Conservation (phyloP, 2,888 invertebrate species). For the Brachynemurus nebulosus region DNA sequence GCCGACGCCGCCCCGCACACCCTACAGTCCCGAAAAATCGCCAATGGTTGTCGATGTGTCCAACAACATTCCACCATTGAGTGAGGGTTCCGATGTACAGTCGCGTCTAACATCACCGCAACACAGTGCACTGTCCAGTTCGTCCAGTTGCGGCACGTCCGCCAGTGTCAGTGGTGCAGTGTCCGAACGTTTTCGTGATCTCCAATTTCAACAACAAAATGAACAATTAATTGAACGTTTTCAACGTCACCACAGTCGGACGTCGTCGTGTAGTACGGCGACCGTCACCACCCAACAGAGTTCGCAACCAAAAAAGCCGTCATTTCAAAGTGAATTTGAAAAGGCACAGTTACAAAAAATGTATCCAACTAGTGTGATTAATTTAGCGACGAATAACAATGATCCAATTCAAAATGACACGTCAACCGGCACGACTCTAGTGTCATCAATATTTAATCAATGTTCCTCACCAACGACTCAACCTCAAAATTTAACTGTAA, state of each 20-base stretch:
- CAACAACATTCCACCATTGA: too few species aligned
- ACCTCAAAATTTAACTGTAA: slow-evolving; percentile 5
- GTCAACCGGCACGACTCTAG: not conserved
- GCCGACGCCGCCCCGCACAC: slow-evolving; percentile 36
- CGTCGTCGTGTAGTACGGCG: too few species aligned
- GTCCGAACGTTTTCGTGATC: too few species aligned
- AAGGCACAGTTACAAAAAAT: slow-evolving; percentile 5
- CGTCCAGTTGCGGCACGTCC: too few species aligned
- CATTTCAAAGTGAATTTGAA: slow-evolving; percentile 8
- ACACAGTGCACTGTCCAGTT: too few species aligned
- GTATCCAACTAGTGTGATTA: not conserved
- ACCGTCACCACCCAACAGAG: not conserved
- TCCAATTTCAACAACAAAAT: too few species aligned
- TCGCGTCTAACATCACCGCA: too few species aligned
- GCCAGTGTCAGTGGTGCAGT: not conserved
- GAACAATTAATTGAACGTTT: too few species aligned
- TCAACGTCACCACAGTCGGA: too few species aligned
- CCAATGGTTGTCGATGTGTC: too few species aligned
- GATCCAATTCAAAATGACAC: not conserved
- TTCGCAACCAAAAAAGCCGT: not conserved
- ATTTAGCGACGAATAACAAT: not conserved
- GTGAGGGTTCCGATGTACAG: too few species aligned
- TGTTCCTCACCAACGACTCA: not conserved
- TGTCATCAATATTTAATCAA: not conserved
- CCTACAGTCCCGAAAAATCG: slow-evolving; percentile 28